Percentiles rank a stretch among this genome's conserved stretches.
Evolutionary conservation across 2,113 vertebrate genomes (phyloP).

Genomic region (Brachyhypopomus gauderio): DNA sequence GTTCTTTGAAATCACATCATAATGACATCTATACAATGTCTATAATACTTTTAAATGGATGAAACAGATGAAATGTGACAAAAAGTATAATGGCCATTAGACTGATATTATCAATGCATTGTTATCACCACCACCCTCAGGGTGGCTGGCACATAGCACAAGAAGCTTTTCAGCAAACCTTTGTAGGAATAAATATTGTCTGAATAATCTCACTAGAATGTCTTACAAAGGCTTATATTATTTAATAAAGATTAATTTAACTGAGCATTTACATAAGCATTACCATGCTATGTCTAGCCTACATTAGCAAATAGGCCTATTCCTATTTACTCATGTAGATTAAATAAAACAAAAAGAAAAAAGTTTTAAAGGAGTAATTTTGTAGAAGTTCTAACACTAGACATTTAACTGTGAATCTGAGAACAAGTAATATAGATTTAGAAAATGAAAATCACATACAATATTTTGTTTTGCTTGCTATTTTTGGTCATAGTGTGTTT

Average conservation of each 20-base stretch:
- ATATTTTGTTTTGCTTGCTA: too few relatives aligned
- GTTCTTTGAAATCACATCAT: slow-evolving; percentile 16
- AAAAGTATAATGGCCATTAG: slow-evolving; percentile 24
- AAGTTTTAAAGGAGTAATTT: too few relatives aligned
- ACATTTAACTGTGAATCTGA: too few relatives aligned
- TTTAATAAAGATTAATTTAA: not conserved
- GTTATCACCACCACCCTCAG: slow-evolving; percentile 13
- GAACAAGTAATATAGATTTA: too few relatives aligned
- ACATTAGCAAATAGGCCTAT: not conserved
- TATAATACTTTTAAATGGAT: not conserved
- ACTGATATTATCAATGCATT: slow-evolving; percentile 26
- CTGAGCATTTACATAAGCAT: not conserved
- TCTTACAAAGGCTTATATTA: not conserved
- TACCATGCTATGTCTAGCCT: not conserved
- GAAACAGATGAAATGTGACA: slow-evolving; percentile 22
- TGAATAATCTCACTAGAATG: not conserved
- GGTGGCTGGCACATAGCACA: not conserved
- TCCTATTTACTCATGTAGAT: not conserved
- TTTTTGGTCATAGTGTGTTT: too few relatives aligned
- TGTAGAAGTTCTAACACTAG: too few relatives aligned
- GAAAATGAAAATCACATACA: too few relatives aligned
- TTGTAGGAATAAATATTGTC: not conserved
- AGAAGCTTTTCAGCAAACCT: not conserved
- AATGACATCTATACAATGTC: slow-evolving; percentile 11
- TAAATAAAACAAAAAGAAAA: too few relatives aligned